Conservation (phyloP, 2,113 vertebrate genomes). For the Alosa alosa region DNA sequence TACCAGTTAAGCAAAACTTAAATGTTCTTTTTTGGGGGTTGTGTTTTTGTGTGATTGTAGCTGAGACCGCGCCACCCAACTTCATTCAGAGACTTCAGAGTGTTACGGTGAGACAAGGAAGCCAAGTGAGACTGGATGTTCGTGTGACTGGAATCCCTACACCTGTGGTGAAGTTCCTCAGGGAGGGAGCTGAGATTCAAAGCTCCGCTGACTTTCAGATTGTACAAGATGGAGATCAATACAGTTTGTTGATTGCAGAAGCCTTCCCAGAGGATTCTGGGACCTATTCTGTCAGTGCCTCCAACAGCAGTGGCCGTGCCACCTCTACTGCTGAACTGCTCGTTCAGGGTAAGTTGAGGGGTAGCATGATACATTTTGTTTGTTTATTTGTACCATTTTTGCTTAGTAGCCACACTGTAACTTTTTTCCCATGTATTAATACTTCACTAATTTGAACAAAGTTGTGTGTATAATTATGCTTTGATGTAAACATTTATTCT, state of each 20-base stretch:
- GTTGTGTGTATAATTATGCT: background rate
- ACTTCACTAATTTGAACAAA: background rate
- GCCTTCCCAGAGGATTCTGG: slow-evolving; percentile 89
- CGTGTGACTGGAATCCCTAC: slow-evolving; percentile 94
- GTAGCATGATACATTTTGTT: background rate
- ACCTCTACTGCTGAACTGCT: slow-evolving; percentile 86
- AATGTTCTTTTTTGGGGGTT: background rate
- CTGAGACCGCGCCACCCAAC: slow-evolving; percentile 89
- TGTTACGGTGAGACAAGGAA: slow-evolving; percentile 89
- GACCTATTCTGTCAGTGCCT: slow-evolving; percentile 86
- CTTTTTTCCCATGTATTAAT: background rate
- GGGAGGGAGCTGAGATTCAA: slow-evolving; percentile 98
- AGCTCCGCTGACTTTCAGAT: slow-evolving; percentile 96
- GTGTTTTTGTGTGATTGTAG: slow-evolving; percentile 59
- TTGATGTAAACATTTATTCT: background rate
- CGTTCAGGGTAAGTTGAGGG: slow-evolving; percentile 76
- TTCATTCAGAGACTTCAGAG: slow-evolving; percentile 95
- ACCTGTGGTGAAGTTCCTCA: slow-evolving; percentile 96
- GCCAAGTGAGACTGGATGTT: slow-evolving; percentile 91
- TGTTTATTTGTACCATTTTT: slow-evolving; percentile 21
- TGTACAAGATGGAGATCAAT: slow-evolving; percentile 87
- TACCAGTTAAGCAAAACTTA: too few relatives aligned
- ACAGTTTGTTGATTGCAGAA: slow-evolving; percentile 91
- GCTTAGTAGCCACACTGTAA: background rate
- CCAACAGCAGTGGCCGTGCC: slow-evolving; percentile 85